Conservation (phyloP, 2,113 vertebrate genomes). For the Chinchilla lanigera region DNA sequence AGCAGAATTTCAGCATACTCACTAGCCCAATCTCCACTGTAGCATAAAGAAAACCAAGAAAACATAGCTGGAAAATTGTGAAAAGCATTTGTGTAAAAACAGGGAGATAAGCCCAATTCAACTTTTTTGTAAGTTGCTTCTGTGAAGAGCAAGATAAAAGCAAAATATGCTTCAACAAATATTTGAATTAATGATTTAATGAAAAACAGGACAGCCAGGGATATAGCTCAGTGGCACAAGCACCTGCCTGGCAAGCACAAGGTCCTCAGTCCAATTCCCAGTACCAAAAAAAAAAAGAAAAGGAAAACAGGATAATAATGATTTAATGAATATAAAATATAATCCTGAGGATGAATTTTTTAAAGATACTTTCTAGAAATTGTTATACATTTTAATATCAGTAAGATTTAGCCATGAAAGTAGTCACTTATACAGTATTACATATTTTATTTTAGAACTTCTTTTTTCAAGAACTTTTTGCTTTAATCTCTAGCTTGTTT, state of each 20-base stretch:
- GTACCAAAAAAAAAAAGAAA: too few relatives aligned
- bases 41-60: not conserved
- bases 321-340: not conserved
- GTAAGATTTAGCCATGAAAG: not conserved
- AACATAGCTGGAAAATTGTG: not conserved
- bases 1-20: not conserved
- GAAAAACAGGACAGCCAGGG: not conserved
- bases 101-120: not conserved
- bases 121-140: not conserved
- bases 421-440: not conserved
- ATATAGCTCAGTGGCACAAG: too few relatives aligned
- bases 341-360: not conserved
- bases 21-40: not conserved
- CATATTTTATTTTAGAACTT: not conserved
- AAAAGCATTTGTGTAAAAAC: conserved; percentile 9
- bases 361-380: not conserved
- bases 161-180: not conserved
- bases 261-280: too few relatives aligned
- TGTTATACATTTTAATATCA: not conserved
- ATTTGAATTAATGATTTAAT: not conserved
- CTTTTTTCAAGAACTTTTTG: not conserved
- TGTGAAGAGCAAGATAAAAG: not conserved
- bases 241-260: too few relatives aligned
- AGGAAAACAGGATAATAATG: not conserved
- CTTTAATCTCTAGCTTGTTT: conserved; percentile 27